Evolutionary conservation across 2,888 invertebrate genomes (phyloP).

Genomic region (Platycheirus albimanus): DNA sequence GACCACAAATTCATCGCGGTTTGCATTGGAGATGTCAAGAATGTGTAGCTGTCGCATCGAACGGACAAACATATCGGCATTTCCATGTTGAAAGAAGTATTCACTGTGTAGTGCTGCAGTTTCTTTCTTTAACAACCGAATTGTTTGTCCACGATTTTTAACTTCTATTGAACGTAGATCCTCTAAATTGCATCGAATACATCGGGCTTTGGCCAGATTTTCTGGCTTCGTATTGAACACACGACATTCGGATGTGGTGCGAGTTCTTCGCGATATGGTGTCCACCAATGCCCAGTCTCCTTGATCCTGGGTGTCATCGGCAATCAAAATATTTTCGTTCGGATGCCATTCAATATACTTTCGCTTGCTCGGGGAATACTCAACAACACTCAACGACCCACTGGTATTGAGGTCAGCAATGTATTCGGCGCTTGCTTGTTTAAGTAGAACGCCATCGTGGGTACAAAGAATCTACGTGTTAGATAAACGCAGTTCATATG

Average conservation of each 20-base stretch:
- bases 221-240: conserved; percentile 81
- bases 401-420: conserved; percentile 86
- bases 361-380: conserved; percentile 82
- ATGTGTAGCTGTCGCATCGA: conserved; percentile 80
- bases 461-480: conserved; percentile 87
- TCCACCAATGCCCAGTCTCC: conserved; percentile 93
- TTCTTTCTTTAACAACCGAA: conserved; percentile 86
- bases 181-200: conserved; percentile 85
- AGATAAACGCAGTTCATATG: conserved; percentile 2
- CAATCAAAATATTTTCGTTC: conserved; percentile 87
- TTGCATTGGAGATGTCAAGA: conserved; percentile 84
- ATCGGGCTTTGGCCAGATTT: conserved; percentile 81
- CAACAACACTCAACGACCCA: conserved; percentile 80
- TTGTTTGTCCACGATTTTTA: conserved; percentile 84
- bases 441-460: conserved; percentile 91
- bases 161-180: conserved; percentile 87
- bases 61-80: conserved; percentile 87
- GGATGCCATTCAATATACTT: conserved; percentile 93
- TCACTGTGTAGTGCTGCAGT: conserved; percentile 85
- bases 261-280: conserved; percentile 84
- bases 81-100: conserved; percentile 94
- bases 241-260: conserved; percentile 81
- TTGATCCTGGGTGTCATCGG: conserved; percentile 90
- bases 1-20: conserved; percentile 88
- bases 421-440: conserved; percentile 86